Conservation (phyloP, 2,888 invertebrate species). For the Yponomeuta malinellus region DNA sequence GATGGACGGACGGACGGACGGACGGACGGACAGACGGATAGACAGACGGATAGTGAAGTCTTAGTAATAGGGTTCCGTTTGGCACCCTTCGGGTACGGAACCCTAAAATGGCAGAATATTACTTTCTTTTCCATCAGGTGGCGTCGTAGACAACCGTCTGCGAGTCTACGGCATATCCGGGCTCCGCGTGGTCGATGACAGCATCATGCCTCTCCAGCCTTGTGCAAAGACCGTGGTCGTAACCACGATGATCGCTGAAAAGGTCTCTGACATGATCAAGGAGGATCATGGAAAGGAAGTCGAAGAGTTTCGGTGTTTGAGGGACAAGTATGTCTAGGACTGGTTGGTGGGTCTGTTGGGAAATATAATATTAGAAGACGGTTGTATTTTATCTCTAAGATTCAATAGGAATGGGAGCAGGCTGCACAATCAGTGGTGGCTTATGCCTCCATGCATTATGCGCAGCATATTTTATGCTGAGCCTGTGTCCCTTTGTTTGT, state of each 20-base stretch:
- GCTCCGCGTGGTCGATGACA: slow-evolving; percentile 80
- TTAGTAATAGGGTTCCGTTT: too few relatives aligned
- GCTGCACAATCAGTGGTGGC: too few relatives aligned
- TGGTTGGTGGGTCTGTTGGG: neutral
- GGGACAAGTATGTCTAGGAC: neutral
- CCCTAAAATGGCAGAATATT: neutral
- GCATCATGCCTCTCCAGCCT: slow-evolving; percentile 82
- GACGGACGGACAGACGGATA: too few relatives aligned
- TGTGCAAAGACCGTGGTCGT: slow-evolving; percentile 85
- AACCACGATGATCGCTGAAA: slow-evolving; percentile 84
- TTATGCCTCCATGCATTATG: too few relatives aligned
- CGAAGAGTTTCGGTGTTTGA: neutral
- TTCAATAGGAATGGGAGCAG: too few relatives aligned
- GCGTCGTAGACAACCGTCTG: slow-evolving; percentile 78
- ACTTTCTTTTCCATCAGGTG: slow-evolving; percentile 34
- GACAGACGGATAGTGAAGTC: too few relatives aligned
- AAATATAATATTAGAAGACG: too few relatives aligned
- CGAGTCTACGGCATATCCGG: slow-evolving; percentile 77
- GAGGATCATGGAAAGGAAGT: slow-evolving; percentile 37
- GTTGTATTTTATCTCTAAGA: too few relatives aligned
- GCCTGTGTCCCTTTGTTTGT: too few relatives aligned
- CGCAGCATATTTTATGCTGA: too few relatives aligned
- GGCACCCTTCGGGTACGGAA: too few relatives aligned
- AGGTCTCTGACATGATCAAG: slow-evolving; percentile 81
- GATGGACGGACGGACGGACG: too few relatives aligned